phyloP scores from a whole-genome alignment of 2,113 vertebrate species.

The Tilapia sparmanii region DNA sequence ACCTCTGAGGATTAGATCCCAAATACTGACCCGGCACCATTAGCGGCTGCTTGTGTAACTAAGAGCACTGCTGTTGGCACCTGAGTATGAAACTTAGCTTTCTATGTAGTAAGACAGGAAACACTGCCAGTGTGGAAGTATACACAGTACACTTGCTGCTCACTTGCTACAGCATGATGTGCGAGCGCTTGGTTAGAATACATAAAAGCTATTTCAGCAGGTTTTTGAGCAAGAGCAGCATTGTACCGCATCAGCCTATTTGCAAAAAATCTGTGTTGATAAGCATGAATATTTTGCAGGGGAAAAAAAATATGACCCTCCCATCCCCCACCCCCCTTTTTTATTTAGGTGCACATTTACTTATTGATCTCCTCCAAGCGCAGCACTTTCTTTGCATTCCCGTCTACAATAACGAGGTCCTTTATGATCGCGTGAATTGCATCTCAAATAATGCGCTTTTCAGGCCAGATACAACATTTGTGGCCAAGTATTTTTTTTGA shows the following conservation, averaged over 20 bases:
- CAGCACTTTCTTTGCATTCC: constrained; percentile 18
- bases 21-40: constrained; percentile 43
- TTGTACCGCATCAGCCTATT: constrained; percentile 51
- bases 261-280: constrained; percentile 46
- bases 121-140: constrained; percentile 15
- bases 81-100: constrained; percentile 22
- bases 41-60: constrained; percentile 49
- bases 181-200: constrained; percentile 30
- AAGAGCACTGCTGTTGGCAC: constrained; percentile 40
- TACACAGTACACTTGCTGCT: constrained; percentile 27
- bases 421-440: neutral
- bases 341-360: constrained; percentile 13
- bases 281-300: constrained; percentile 40
- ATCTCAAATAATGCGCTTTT: neutral
- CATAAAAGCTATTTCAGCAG: constrained; percentile 49
- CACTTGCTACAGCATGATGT: constrained; percentile 17
- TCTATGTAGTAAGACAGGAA: constrained; percentile 9
- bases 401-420: neutral
- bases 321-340: neutral
- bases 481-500: neutral
- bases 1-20: constrained; percentile 45
- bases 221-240: constrained; percentile 47
- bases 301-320: neutral
- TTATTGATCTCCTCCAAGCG: constrained; percentile 21
- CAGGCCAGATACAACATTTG: neutral